Evolutionary conservation across 2,888 invertebrate species (phyloP).

Genomic region (Drosophila phalerata): DNA sequence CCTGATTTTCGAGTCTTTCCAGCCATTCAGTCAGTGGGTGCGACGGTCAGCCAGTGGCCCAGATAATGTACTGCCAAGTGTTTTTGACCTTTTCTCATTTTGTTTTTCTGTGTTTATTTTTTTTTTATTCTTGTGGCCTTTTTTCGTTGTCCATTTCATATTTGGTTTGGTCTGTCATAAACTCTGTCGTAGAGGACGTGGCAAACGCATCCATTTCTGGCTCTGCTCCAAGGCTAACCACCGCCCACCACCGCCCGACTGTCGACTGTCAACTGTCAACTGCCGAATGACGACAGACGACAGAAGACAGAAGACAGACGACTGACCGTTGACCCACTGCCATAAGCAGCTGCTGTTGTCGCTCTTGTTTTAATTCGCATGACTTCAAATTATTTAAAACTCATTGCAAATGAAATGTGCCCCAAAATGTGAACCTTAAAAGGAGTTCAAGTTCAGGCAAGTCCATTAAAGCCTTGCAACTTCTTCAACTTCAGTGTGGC

Average conservation of each 20-base stretch:
- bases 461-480: background rate
- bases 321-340: constrained; percentile 31
- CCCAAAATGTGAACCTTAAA: constrained; percentile 28
- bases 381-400: constrained; percentile 59
- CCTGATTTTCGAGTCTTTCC: constrained; percentile 4
- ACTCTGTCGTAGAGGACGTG: constrained; percentile 29
- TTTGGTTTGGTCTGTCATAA: constrained; percentile 59
- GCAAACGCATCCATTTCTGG: constrained; percentile 46
- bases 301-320: constrained; percentile 14
- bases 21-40: constrained; percentile 40
- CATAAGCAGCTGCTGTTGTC: constrained; percentile 52
- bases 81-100: constrained; percentile 70
- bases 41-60: constrained; percentile 69
- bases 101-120: constrained; percentile 7
- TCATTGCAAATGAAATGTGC: constrained; percentile 65
- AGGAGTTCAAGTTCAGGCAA: constrained; percentile 62
- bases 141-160: constrained; percentile 53
- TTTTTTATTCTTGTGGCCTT: constrained; percentile 28
- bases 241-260: background rate
- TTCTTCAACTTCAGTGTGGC: background rate
- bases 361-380: constrained; percentile 38
- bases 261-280: constrained; percentile 1
- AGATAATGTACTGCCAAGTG: constrained; percentile 80
- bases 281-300: constrained; percentile 1
- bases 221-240: constrained; percentile 40